A percentile compares a stretch with the other conserved stretches of the same genome.
Conservation (phyloP, 1,140 invertebrate species). For the Eriocheir sinensis region DNA sequence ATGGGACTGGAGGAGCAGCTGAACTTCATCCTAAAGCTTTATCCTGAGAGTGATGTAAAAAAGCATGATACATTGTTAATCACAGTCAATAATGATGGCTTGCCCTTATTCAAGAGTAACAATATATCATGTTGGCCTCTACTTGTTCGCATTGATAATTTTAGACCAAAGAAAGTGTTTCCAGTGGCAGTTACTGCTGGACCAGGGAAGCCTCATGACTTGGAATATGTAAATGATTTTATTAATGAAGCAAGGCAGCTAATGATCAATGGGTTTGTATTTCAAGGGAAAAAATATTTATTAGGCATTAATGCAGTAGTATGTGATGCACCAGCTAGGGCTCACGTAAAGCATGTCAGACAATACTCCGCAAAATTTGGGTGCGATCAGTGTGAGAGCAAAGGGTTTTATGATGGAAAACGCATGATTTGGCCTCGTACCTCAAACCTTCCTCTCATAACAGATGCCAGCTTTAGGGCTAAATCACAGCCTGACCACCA, state of each 20-base stretch:
- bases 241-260: background rate
- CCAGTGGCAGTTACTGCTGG: constrained; percentile 31
- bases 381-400: constrained; percentile 19
- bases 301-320: background rate
- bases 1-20: background rate
- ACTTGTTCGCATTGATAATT: constrained; percentile 39
- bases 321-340: constrained; percentile 39
- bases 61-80: constrained; percentile 5
- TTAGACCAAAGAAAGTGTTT: constrained; percentile 47
- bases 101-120: constrained; percentile 54
- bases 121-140: background rate
- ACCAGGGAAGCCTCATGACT: constrained; percentile 33
- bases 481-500: background rate
- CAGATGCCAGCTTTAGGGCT: constrained; percentile 14
- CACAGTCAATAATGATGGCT: constrained; percentile 51
- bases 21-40: background rate
- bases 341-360: constrained; percentile 35
- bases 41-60: constrained; percentile 41
- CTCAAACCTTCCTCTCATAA: background rate
- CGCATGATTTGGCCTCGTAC: constrained; percentile 31
- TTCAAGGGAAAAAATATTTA: background rate
- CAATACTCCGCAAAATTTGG: constrained; percentile 31
- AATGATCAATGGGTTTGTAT: constrained; percentile 27
- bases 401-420: constrained; percentile 7
- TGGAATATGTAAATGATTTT: constrained; percentile 33